phyloP scores from a whole-genome alignment of 2,113 vertebrate genomes.

The Megaleporinus macrocephalus region DNA sequence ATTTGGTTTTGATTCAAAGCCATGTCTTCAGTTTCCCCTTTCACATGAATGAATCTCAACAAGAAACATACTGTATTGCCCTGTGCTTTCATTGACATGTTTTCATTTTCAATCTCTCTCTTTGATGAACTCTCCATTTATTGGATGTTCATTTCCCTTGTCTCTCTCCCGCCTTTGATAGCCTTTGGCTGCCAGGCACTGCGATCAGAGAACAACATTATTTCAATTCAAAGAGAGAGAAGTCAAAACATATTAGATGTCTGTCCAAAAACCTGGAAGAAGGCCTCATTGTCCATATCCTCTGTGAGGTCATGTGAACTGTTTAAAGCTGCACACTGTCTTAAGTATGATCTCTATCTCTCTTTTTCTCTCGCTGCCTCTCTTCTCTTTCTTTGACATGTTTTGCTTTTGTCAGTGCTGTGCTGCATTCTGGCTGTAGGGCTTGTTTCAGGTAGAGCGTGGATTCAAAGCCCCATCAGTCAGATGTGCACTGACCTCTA shows the following conservation, averaged over 20 bases:
- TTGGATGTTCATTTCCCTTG: conserved; percentile 43
- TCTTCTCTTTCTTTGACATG: conserved; percentile 33
- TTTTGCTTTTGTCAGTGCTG: conserved; percentile 65
- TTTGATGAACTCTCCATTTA: conserved; percentile 35
- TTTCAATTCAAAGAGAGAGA: conserved; percentile 61
- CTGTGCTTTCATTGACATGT: conserved; percentile 35
- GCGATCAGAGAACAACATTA: conserved; percentile 60
- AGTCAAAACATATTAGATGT: conserved; percentile 56
- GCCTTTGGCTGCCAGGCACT: conserved; percentile 65
- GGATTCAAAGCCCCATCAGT: conserved; percentile 74
- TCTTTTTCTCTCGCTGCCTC: conserved; percentile 25
- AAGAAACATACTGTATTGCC: conserved; percentile 45
- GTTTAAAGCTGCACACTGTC: conserved; percentile 59
- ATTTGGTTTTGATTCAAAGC: conserved; percentile 42
- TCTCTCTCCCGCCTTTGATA: conserved; percentile 45
- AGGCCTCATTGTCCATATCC: conserved; percentile 55
- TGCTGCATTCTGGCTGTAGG: conserved; percentile 62
- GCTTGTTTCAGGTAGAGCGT: conserved; percentile 70
- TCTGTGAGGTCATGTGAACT: conserved; percentile 57
- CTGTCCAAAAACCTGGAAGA: conserved; percentile 50
- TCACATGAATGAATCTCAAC: conserved; percentile 50
- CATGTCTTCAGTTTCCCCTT: conserved; percentile 33
- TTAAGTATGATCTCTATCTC: conserved; percentile 54
- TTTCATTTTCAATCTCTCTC: conserved; percentile 38
- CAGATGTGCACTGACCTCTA: conserved; percentile 75